Percentiles rank a stretch among this genome's conserved stretches.
Conservation (phyloP, 1,140 invertebrate genomes). For the Tetramorium alpestre region DNA sequence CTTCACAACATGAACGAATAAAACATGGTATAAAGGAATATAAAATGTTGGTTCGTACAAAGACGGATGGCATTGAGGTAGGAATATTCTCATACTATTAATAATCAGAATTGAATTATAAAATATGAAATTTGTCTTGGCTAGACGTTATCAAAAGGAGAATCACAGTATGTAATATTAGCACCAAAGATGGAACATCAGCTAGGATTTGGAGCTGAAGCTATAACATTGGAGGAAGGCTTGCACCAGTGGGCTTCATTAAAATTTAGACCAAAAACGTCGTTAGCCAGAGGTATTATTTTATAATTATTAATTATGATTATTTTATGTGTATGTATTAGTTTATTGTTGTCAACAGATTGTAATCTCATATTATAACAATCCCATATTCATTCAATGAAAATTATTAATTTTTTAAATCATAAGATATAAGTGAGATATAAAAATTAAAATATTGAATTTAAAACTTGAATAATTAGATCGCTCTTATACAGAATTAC, state of each 20-base stretch:
- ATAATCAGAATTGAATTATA: not conserved
- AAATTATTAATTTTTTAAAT: not conserved
- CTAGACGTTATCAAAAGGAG: slow-evolving; percentile 67
- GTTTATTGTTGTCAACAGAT: not conserved
- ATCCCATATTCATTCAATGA: not conserved
- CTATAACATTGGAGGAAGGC: slow-evolving; percentile 81
- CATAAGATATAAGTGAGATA: not conserved
- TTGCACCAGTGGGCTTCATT: slow-evolving; percentile 83
- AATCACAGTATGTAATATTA: slow-evolving; percentile 75
- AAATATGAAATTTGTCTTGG: not conserved
- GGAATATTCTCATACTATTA: slow-evolving; percentile 32
- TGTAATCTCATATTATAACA: not conserved
- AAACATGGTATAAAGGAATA: slow-evolving; percentile 79
- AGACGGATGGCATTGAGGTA: slow-evolving; percentile 84
- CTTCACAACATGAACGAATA: slow-evolving; percentile 72
- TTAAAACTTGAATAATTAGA: not conserved
- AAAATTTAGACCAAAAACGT: slow-evolving; percentile 82
- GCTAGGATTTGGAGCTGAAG: slow-evolving; percentile 82
- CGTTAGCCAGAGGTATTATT: slow-evolving; percentile 82
- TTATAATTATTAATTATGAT: slow-evolving; percentile 12
- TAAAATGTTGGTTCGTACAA: slow-evolving; percentile 82
- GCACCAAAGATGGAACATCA: slow-evolving; percentile 85
- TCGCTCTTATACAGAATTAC: not conserved
- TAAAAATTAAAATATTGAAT: not conserved
- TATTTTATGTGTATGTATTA: not conserved